Percentiles rank a stretch among this genome's conserved stretches.
Evolutionary conservation across 2,113 vertebrate species (phyloP).

Genomic region (Orycteropus afer): DNA sequence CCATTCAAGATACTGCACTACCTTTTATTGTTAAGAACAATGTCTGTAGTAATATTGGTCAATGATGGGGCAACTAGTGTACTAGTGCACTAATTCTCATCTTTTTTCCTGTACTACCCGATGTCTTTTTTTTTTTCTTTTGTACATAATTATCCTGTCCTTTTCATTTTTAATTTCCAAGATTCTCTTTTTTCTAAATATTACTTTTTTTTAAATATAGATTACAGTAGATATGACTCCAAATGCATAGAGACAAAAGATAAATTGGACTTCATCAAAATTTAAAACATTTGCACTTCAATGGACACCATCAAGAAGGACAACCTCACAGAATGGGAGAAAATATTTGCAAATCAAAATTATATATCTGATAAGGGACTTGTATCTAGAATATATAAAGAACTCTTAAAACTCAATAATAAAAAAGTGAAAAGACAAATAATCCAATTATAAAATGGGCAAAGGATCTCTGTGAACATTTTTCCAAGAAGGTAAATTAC

Average conservation of each 20-base stretch:
- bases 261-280: too few species aligned
- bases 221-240: background rate
- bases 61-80: background rate
- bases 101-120: background rate
- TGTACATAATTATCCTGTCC: background rate
- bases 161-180: background rate
- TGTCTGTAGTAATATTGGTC: background rate
- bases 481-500: too few species aligned
- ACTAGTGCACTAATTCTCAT: background rate
- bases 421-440: too few species aligned
- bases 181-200: background rate
- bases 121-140: background rate
- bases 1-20: background rate
- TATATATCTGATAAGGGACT: too few species aligned
- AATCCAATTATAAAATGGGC: too few species aligned
- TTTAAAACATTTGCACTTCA: too few species aligned
- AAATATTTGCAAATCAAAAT: too few species aligned
- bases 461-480: too few species aligned
- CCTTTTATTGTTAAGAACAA: background rate
- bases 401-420: too few species aligned
- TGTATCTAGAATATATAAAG: background rate
- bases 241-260: background rate
- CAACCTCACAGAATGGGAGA: background rate
- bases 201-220: background rate
- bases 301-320: background rate